Evolutionary conservation across 2,113 vertebrate genomes (phyloP).

Genomic region (Carlito syrichta): DNA sequence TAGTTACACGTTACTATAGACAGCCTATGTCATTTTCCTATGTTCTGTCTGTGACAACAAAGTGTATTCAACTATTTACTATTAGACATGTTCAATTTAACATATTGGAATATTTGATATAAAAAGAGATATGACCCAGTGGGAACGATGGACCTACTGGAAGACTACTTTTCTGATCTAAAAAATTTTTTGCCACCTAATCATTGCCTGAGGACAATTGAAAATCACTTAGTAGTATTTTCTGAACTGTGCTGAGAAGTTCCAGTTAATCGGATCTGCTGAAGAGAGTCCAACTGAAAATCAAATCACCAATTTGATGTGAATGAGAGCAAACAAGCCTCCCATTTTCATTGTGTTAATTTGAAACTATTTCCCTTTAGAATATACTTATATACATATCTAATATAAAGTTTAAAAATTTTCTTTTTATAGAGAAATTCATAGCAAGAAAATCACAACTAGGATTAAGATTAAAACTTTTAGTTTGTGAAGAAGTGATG

Average conservation of each 20-base stretch:
- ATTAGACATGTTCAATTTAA: neutral
- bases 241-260: constrained; percentile 13
- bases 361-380: too few relatives aligned
- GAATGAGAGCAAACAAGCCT: neutral
- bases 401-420: neutral
- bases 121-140: too few relatives aligned
- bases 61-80: neutral
- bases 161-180: too few relatives aligned
- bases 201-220: constrained; percentile 6
- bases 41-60: neutral
- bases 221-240: constrained; percentile 24
- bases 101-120: constrained; percentile 13
- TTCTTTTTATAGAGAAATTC: neutral
- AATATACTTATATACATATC: neutral
- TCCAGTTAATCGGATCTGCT: constrained; percentile 35
- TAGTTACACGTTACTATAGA: neutral
- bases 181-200: neutral
- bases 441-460: neutral
- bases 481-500: neutral
- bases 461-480: constrained; percentile 17
- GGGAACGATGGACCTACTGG: too few relatives aligned
- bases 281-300: constrained; percentile 12
- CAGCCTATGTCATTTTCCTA: neutral
- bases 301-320: constrained; percentile 8
- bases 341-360: neutral